These are phyloP conservation scores for Actenoides hombroni DNA, from an alignment of 2,113 vertebrate species.

Conservation along the genomic window DNA sequence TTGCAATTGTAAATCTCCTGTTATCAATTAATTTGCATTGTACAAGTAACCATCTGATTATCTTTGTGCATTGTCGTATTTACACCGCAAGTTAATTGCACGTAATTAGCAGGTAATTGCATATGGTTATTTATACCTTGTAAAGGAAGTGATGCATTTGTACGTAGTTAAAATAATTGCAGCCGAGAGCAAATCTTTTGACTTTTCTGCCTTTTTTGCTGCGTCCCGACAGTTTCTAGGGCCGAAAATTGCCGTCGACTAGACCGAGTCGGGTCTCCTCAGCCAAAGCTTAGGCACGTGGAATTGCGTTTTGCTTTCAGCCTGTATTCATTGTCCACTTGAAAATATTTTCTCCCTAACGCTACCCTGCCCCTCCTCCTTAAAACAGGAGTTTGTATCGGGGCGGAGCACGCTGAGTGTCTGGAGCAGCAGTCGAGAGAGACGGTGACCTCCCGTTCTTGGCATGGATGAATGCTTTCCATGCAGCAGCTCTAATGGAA, in stretches of 20 bases:
- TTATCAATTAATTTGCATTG: slow-evolving; percentile 76
- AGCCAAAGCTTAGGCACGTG: not conserved
- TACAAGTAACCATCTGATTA: slow-evolving; percentile 70
- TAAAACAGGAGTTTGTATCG: not conserved
- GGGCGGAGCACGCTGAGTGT: not conserved
- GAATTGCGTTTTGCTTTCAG: not conserved
- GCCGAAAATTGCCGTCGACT: not conserved
- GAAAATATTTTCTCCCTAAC: not conserved
- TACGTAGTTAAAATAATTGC: slow-evolving; percentile 59
- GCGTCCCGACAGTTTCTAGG: not conserved
- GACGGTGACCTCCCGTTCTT: slow-evolving; percentile 11
- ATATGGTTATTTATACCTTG: slow-evolving; percentile 62
- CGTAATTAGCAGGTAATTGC: slow-evolving; percentile 74
- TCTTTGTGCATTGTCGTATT: slow-evolving; percentile 44
- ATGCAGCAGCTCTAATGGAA: not conserved
- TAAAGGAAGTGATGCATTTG: slow-evolving; percentile 24
- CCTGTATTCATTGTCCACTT: not conserved
- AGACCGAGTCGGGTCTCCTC: not conserved
- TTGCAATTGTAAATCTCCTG: slow-evolving; percentile 61
- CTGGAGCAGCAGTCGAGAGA: not conserved
- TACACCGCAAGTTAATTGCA: slow-evolving; percentile 47
- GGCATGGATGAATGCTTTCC: slow-evolving; percentile 28
- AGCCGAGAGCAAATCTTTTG: not conserved
- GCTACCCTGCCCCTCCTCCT: not conserved
- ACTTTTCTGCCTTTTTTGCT: not conserved